Conservation (phyloP, 2,797 vertebrate species). For the Phaenicophaeus curvirostris region DNA sequence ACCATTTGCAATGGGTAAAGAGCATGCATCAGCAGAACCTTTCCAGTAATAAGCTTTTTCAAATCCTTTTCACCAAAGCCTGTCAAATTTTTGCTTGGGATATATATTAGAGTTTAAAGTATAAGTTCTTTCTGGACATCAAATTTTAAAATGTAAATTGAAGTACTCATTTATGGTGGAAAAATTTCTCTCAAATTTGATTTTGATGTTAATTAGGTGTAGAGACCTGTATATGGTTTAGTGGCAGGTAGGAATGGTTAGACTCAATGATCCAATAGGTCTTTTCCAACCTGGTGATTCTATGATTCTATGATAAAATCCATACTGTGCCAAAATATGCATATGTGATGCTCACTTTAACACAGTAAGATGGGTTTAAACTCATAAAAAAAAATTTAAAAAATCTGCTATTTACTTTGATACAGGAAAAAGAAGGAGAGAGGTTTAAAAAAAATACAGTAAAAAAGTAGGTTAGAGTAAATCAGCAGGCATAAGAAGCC, state of each 20-base stretch:
- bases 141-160: neutral
- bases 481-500: neutral
- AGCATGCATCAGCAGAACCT: neutral
- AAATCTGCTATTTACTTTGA: neutral
- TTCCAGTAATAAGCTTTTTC: neutral
- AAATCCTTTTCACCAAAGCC: neutral
- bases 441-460: neutral
- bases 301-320: neutral
- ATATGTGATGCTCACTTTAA: neutral
- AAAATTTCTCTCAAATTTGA: neutral
- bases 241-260: too few relatives aligned
- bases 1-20: neutral
- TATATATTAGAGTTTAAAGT: neutral
- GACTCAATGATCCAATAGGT: too few relatives aligned
- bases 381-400: too few relatives aligned
- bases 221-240: neutral
- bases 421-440: neutral
- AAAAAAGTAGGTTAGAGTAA: neutral
- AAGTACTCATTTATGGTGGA: neutral
- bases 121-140: neutral
- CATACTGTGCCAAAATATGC: neutral
- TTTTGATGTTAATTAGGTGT: neutral
- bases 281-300: too few relatives aligned
- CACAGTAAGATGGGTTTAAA: neutral
- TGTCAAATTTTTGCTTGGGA: neutral